A percentile compares a stretch with the other conserved stretches of the same genome.
Evolutionary conservation across 2,113 vertebrate genomes (phyloP).

Genomic region (Mormoops blainvillei): DNA sequence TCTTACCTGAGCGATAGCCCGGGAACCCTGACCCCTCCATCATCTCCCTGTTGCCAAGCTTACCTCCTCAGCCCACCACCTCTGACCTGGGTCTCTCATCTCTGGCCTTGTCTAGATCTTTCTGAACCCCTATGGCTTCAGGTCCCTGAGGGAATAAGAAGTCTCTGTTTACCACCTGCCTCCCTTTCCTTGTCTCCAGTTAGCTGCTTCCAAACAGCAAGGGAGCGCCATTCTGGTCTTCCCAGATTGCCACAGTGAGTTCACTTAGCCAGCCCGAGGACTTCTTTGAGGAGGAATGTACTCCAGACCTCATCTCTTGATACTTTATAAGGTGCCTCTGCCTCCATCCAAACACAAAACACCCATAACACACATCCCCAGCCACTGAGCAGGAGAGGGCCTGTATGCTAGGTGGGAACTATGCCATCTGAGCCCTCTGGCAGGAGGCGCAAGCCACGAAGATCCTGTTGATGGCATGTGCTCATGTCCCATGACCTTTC

Average conservation of each 20-base stretch:
- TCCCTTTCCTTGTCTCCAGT: neutral
- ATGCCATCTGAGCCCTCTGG: neutral
- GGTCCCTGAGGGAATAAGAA: neutral
- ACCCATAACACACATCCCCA: neutral
- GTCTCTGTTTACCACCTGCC: neutral
- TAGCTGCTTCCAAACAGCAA: neutral
- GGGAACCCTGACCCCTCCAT: neutral
- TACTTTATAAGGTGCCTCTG: neutral
- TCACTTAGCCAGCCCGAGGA: neutral
- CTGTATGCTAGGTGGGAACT: neutral
- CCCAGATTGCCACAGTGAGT: fast-evolving
- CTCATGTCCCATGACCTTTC: neutral
- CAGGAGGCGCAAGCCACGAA: neutral
- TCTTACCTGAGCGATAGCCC: neutral
- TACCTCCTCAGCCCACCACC: neutral
- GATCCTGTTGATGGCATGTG: neutral
- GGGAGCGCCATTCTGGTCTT: neutral
- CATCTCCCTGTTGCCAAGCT: neutral
- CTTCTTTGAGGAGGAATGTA: neutral
- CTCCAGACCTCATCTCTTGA: neutral
- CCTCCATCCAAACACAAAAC: neutral
- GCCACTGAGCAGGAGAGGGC: neutral
- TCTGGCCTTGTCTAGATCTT: neutral
- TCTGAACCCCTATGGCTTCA: neutral
- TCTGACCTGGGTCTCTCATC: neutral